A percentile compares a stretch with the other conserved stretches of the same genome.
These are phyloP conservation scores for Platyscapa corneri DNA, from an alignment of 1,140 invertebrate species.

Conservation along the genomic window DNA sequence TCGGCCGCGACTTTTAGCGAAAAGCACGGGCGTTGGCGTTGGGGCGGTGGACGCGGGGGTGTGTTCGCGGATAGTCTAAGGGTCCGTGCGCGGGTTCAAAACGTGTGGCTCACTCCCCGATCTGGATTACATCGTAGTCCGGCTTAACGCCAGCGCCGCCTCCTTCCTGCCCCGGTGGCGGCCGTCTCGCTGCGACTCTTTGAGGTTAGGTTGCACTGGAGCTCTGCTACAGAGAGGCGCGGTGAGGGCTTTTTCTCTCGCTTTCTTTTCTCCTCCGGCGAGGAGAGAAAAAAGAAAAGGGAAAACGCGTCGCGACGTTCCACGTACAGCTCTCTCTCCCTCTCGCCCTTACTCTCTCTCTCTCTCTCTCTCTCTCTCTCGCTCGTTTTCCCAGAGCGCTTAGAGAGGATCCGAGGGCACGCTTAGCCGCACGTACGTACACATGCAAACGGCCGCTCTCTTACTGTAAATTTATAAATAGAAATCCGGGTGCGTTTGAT, in stretches of 20 bases:
- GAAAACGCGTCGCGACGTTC: background rate
- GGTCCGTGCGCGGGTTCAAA: background rate
- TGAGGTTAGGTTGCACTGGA: constrained; percentile 39
- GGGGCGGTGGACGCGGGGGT: no score
- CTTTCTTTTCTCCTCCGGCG: background rate
- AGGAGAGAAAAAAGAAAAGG: background rate
- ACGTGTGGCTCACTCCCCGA: background rate
- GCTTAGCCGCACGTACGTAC: constrained; percentile 20
- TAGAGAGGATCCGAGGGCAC: constrained; percentile 3
- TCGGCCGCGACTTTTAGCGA: no score
- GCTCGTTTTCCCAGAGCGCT: constrained; percentile 5
- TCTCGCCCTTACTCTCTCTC: background rate
- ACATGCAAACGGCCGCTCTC: background rate
- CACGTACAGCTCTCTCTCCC: background rate
- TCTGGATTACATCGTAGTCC: background rate
- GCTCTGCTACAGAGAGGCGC: background rate
- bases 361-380: constrained; percentile 20
- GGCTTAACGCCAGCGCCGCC: background rate
- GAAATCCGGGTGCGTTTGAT: constrained; percentile 68
- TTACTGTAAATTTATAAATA: constrained; percentile 63
- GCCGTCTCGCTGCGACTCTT: background rate
- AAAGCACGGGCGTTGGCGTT: constrained; percentile 7
- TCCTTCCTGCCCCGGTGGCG: background rate
- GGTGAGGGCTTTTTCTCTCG: background rate
- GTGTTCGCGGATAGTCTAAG: no score